Base-by-base conservation (phyloP, 2,113 vertebrate species). In the Ptychochromis oligacanthus region DNA sequence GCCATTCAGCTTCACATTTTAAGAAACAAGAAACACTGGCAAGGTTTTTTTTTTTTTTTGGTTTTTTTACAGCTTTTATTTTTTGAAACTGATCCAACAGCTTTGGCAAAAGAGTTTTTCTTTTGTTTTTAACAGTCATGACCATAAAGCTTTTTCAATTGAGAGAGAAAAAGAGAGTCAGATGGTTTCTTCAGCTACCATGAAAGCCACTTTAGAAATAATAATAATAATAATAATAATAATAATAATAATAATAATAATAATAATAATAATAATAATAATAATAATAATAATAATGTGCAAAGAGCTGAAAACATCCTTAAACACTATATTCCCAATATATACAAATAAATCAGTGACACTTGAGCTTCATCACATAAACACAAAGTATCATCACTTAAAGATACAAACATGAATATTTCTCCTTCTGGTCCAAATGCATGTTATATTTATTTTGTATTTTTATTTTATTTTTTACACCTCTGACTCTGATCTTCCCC, bases 51-150 rank as follows among this genome's bases (percentile, higher is more conserved):
- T 12, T 40, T 5, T 17, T 49, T 49, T 36, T 24, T 49, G 15
- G n/a, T 24, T 57, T 24, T 58, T 26, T 38, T 28, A 61, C 3
- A 55, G 55, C 13, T 72, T 88, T 86, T 82, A 77, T 76, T 83
- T 61, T 72, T 60, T 9, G 7, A 15, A 80, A 87, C 62, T 79
- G 31, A 76, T 80, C 10, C 22, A 79, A 74, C 38, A 8, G 58
- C 62, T 87, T 87, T 82, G 61, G 81, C 38, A 87, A 81, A 74
- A 59, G 4, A 5, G 13, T 67, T 75, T 67, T 52, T 12, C 4
- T 70, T 80, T 84, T 7, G 2, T 58, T 80, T 84, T 60, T 87
- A 92, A 92, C 89, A 91, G 91, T 92, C 91, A 83, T 65, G 36
- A 56, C 80, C 56, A 70, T 83, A 88, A 90, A 92, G 84, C 86